These are phyloP conservation scores for Phalera bucephala DNA, from an alignment of 2,888 invertebrate species.

Conservation along the genomic window DNA sequence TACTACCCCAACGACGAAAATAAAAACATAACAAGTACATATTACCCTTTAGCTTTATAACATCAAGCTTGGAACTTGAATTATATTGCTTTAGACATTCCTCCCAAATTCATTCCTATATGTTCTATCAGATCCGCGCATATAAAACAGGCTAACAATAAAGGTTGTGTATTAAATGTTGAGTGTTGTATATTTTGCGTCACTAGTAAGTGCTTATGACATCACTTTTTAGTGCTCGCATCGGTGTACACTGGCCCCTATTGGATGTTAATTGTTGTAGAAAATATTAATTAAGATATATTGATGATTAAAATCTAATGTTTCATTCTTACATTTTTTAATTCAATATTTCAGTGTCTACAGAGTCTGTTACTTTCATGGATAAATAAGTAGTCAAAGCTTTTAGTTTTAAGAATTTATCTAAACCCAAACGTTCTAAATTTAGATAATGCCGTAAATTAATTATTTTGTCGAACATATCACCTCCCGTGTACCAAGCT, in stretches of 20 bases:
- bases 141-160: constrained; percentile 44
- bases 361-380: too few species aligned
- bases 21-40: constrained; percentile 20
- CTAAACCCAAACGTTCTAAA: constrained; percentile 1
- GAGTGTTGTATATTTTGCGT: constrained; percentile 31
- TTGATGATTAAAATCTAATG: too few species aligned
- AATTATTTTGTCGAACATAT: too few species aligned
- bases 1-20: not conserved
- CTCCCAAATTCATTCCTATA: constrained; percentile 5
- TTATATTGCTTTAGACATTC: constrained; percentile 7
- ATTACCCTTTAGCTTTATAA: constrained; percentile 12
- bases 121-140: constrained; percentile 16
- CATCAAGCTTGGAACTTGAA: constrained; percentile 35
- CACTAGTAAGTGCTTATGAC: constrained; percentile 13
- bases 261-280: constrained; percentile 55
- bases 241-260: constrained; percentile 36
- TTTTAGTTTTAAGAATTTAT: not conserved
- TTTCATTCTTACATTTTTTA: too few species aligned
- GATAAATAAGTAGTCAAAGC: too few species aligned
- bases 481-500: too few species aligned
- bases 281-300: constrained; percentile 7
- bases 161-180: constrained; percentile 66
- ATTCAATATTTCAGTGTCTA: too few species aligned
- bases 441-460: too few species aligned
- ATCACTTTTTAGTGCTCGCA: constrained; percentile 32